Evolutionary conservation across 1,140 invertebrate genomes (phyloP), one percentile per base, ranked within the genome.

Genomic region (Meloidogyne exigua): DNA sequence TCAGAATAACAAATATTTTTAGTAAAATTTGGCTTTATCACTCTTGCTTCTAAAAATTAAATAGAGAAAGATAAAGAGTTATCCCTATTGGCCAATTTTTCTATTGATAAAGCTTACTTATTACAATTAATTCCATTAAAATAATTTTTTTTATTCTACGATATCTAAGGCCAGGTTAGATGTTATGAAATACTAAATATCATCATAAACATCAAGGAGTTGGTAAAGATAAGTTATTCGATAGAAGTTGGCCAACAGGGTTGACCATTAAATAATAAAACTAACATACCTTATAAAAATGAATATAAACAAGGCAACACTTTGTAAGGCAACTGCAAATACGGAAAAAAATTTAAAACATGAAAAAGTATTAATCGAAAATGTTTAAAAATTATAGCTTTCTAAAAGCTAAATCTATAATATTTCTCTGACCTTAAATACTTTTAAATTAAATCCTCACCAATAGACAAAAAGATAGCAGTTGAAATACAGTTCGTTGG

Each of bases 1-100:
- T 13, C 11, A 25, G 26, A 67, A 67, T 39, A 4, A 67, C 66
- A 67, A 25, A 15, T 36, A 11, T 21, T 26, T 42, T 82, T 78
- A 87, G 75, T 87, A 87, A 80, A 87, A 87, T 75, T 87, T 87
- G 21, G 85, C 86, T 63, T 87, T 87, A 69, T 87, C 85, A 18
- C 78, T 74, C 71, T 85, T 87, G 62, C 85, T 86, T 72, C 85
- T 86, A 28, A 75, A 85, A 85, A 66, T 25, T 32, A 1, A n/a
- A 18, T 12, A 39, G 13, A 39, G n/a, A n/a, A n/a, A n/a, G n/a
- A n/a, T n/a, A n/a, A n/a, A n/a, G n/a, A n/a, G n/a, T n/a, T n/a
- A n/a, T n/a, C n/a, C n/a, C n/a, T n/a, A n/a, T n/a, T n/a, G n/a
- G n/a, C n/a, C n/a, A n/a, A n/a, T n/a, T n/a, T n/a, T n/a, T n/a